Percentiles rank a stretch among this genome's conserved stretches.
Conservation (phyloP, 2,797 vertebrate genomes). For the Danio albolineatus region DNA sequence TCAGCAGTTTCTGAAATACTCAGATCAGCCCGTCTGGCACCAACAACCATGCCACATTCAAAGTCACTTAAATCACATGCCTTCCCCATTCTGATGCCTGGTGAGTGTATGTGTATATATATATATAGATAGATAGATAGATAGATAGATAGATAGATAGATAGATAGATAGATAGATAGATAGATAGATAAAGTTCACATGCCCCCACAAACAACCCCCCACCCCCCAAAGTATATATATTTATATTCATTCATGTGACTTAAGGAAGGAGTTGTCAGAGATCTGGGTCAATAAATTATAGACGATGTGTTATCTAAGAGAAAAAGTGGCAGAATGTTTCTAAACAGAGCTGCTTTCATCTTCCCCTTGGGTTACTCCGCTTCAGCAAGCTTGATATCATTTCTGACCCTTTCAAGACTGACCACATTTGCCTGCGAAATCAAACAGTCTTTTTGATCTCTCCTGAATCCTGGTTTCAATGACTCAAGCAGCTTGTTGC, state of each 20-base stretch:
- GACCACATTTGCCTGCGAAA: constrained; percentile 46
- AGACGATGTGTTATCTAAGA: constrained; percentile 50
- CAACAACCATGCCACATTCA: too few relatives aligned
- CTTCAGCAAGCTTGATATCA: constrained; percentile 9
- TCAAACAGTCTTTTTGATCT: constrained; percentile 57
- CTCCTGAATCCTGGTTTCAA: neutral
- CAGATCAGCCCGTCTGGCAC: too few relatives aligned
- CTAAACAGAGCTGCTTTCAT: constrained; percentile 53
- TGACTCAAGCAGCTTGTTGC: neutral
- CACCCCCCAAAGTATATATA: too few relatives aligned
- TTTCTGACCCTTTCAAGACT: constrained; percentile 48
- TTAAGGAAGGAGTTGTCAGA: constrained; percentile 19
- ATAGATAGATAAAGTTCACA: too few relatives aligned
- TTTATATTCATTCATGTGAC: neutral
- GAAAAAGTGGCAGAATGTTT: constrained; percentile 42
- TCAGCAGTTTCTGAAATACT: too few relatives aligned
- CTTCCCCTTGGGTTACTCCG: constrained; percentile 36
- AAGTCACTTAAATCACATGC: too few relatives aligned
- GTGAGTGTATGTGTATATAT: too few relatives aligned
- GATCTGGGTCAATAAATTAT: constrained; percentile 65
- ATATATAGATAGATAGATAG: too few relatives aligned
- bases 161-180: too few relatives aligned
- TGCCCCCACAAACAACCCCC: too few relatives aligned
- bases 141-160: too few relatives aligned
- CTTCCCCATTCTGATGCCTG: too few relatives aligned